A percentile compares a stretch with the other conserved stretches of the same genome.
Conservation (phyloP, 2,888 invertebrate genomes). For the Amblyjoppa proteus region DNA sequence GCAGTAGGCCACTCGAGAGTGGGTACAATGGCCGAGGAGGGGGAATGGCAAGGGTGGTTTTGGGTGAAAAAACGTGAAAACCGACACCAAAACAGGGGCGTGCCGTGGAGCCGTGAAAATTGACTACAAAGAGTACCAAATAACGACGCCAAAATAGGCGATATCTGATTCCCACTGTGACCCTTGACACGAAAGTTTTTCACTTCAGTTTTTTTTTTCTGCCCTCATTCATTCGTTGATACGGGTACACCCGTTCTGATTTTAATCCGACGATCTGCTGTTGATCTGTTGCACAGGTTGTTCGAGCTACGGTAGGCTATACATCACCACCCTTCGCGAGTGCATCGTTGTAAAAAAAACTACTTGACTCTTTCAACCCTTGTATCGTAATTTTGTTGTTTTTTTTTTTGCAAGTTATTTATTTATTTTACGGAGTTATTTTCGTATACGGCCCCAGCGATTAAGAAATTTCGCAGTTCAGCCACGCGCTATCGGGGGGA, state of each 20-base stretch:
- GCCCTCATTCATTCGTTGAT: conserved; percentile 61
- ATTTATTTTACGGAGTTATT: background rate
- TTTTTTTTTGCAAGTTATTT: conserved; percentile 17
- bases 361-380: conserved; percentile 16
- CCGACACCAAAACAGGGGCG: conserved; percentile 84
- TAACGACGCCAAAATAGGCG: conserved; percentile 80
- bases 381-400: background rate
- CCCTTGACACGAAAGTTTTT: conserved; percentile 63
- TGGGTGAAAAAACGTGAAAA: conserved; percentile 85
- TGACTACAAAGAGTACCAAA: conserved; percentile 82
- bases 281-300: conserved; percentile 60
- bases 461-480: conserved; percentile 52
- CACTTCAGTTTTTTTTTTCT: conserved; percentile 56
- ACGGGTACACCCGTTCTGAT: conserved; percentile 64
- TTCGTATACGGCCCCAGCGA: background rate
- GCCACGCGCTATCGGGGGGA: conserved; percentile 21
- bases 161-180: conserved; percentile 80
- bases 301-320: background rate
- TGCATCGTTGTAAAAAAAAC: conserved; percentile 34
- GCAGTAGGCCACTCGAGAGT: conserved; percentile 60
- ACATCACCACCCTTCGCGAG: conserved; percentile 33
- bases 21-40: conserved; percentile 75
- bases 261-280: conserved; percentile 72
- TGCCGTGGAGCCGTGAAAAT: conserved; percentile 78
- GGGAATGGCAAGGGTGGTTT: conserved; percentile 78